phyloP scores from a whole-genome alignment of 1,140 invertebrate genomes.

The Oedothorax gibbosus region DNA sequence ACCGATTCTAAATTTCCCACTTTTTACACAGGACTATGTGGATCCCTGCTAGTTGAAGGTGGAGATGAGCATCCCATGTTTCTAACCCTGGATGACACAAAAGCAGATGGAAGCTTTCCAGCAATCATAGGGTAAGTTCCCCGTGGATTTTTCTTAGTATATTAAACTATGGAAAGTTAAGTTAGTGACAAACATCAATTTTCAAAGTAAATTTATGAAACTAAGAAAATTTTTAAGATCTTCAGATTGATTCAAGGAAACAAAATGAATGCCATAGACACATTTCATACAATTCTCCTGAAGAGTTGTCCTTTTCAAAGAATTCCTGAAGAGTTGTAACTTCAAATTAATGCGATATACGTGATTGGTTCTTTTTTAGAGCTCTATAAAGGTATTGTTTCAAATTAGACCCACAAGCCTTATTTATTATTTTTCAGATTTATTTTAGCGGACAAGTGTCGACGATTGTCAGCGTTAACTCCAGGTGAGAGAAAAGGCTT shows the following conservation, averaged over 20 bases:
- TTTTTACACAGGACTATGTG: constrained; percentile 58
- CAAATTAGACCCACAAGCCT: background rate
- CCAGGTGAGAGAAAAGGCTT: constrained; percentile 60
- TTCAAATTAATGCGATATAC: too few relatives aligned
- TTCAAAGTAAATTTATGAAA: too few relatives aligned
- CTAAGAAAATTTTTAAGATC: too few relatives aligned
- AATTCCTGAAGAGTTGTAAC: too few relatives aligned
- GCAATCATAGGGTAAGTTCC: constrained; percentile 67
- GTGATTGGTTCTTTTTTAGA: too few relatives aligned
- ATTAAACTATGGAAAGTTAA: too few relatives aligned
- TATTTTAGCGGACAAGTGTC: constrained; percentile 59
- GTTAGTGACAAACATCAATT: too few relatives aligned
- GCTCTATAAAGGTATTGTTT: too few relatives aligned
- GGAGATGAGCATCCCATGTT: constrained; percentile 59
- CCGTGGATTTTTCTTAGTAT: background rate
- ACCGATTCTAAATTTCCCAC: background rate
- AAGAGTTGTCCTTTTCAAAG: too few relatives aligned
- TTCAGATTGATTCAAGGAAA: too few relatives aligned
- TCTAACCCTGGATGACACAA: constrained; percentile 67
- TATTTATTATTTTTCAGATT: constrained; percentile 46
- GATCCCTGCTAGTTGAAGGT: constrained; percentile 46
- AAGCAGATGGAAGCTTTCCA: constrained; percentile 67
- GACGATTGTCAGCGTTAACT: constrained; percentile 40
- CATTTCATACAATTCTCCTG: too few relatives aligned
- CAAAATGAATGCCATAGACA: too few relatives aligned